Base-by-base conservation (phyloP, 1,140 invertebrate species). In the Physella acuta region DNA sequence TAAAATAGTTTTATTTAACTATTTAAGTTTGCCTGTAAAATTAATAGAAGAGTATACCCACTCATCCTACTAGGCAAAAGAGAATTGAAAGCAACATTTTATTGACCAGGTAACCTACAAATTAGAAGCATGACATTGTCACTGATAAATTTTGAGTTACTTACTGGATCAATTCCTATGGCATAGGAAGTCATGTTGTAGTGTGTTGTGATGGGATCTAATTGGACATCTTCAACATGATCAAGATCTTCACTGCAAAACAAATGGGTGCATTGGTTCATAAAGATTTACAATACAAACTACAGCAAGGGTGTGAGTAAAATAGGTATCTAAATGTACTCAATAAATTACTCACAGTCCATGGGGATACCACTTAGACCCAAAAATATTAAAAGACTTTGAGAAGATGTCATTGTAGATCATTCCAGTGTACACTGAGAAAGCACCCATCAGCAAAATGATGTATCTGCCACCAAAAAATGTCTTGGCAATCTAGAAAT, bases 391-490 rank as follows among this genome's bases (percentile, higher is more conserved):
- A 78, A 97, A 85, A 0, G 94, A 94, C 82, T 97, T 98, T 3
- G 95, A 95, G 85, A 98, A 99, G 11, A 94, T 85, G 81, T 99
- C 97, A 84, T 99, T 99, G 84, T 99, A 99, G 55, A 99, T 91
- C 11, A 98, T 78, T 3, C 97, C 97, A 26, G 96, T 98, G 84
- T 99, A 98, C 64, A 98, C 92, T 0, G 95, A 97, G 85, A 99
- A 99, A 1, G 94, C 75, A 24, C 96, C 96, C 97, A 99, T 99
- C 61, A 99, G 86, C 37, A 98, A 86, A 60, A 99, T 94, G 72
- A 99, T 97, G 85, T 99, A 99, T 62, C 97, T 92, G 69, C 97
- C 97, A 51, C 91, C 92, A 82, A 98, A 98, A 88, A 99, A 97
- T 59, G 95, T 98, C 79, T 92, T 94, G 91, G 93, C 95, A 76